Evolutionary conservation across 2,888 invertebrate genomes (phyloP), one percentile per base, ranked within the genome.

Genomic region (Metopia argyrocephala): DNA sequence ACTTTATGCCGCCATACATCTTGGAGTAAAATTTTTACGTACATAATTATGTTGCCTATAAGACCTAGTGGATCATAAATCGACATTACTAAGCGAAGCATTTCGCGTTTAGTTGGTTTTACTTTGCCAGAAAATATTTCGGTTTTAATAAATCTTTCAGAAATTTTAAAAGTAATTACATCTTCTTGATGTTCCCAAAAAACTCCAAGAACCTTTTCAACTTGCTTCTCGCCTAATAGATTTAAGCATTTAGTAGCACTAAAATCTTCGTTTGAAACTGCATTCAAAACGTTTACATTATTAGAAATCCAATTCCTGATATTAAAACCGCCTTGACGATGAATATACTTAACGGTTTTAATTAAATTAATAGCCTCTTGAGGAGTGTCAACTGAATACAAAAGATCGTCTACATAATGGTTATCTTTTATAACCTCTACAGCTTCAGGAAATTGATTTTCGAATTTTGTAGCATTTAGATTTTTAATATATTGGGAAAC

Each of bases 1-100:
- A 71, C 21, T 62, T 54, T 62, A 12, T 50, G 38, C 20, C 38
- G 18, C 61, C 66, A 66, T 15, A 56, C 56, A 25, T 66, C 66
- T 65, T 57, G 65, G 25, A 45, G 52, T 21, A 62, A 57, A 48
- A 56, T 50, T 62, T 50, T 59, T 12, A 25, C 45, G 27, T 7
- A 62, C 28, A 62, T 62, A 23, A 62, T 46, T 12, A 62, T 46
- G 27, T 64, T 28, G 27, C 64, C 64, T 15, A 50, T 50, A 5
- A 64, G 28, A 1, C 64, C 50, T 3, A 50, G 45, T 27, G 54
- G 45, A 31, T 62, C 46, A 52, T 54, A 54, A 68, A 69, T 62
- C 69, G 76, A 28, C 64, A 64, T 64, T 28, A 64, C 18, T 6
- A 64, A 18, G 3, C 50, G 50, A 18, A 64, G 28, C 48, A 48